These are phyloP conservation scores for Propithecus coquereli DNA, from an alignment of 2,113 vertebrate genomes.

Conservation along the genomic window DNA sequence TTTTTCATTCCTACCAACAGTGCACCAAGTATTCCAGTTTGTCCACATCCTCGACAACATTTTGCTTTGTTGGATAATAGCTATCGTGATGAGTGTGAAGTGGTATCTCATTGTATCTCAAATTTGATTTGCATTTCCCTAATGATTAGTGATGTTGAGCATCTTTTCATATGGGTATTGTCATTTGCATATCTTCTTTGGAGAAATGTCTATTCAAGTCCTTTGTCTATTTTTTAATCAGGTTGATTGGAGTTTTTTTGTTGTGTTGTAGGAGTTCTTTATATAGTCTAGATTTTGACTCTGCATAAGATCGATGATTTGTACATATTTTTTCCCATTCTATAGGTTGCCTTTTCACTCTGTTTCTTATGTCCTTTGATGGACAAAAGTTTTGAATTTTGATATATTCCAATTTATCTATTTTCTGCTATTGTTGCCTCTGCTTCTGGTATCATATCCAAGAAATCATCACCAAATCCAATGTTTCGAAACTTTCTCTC, in stretches of 20 bases:
- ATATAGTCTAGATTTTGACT: neutral
- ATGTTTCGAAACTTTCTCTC: neutral
- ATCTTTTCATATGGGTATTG: neutral
- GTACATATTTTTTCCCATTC: neutral
- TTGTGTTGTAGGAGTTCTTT: neutral
- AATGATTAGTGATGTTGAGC: neutral
- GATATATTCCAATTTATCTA: neutral
- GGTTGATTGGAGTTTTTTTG: neutral
- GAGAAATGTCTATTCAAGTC: neutral
- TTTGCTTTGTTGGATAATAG: neutral
- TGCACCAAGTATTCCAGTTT: neutral
- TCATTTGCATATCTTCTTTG: neutral
- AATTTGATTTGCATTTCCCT: conserved; percentile 3
- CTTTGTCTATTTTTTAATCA: neutral
- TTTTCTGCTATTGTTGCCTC: neutral
- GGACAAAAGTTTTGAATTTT: neutral
- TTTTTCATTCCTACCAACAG: neutral
- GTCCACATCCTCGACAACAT: neutral
- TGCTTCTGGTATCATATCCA: neutral
- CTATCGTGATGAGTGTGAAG: neutral
- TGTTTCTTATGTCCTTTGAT: neutral
- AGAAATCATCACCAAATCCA: neutral
- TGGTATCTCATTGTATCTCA: neutral
- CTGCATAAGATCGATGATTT: neutral
- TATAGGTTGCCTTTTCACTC: neutral